Evolutionary conservation across 2,888 invertebrate genomes (phyloP), one percentile per base, ranked within the genome.

Genomic region (Chalcis sispes): DNA sequence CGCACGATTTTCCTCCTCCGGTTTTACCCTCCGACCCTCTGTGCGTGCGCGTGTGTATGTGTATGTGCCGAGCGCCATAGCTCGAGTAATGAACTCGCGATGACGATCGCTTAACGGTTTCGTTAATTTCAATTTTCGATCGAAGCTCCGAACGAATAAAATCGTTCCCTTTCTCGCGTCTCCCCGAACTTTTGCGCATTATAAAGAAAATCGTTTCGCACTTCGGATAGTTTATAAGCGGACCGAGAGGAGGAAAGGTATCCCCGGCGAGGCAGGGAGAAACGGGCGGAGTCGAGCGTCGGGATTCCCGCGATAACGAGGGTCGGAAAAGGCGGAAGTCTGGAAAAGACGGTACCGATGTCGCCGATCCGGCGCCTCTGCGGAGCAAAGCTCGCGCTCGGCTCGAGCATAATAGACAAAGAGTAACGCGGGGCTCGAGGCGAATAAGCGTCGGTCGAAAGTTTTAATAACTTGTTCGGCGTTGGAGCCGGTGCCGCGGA

Each of bases 351-450:
- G 29, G 15, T 29, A 46, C 46, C 42, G 56, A 69, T 56, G 32
- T 32, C 23, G 67, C 46, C 58, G 67, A 56, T 46, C 67, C 29
- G 13, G 46, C 20, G 18, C 15, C 8, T 27, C 25, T 20, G 56
- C n/a, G 46, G 56, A 46, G 15, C 15, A 8, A 13, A 42, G 42
- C 15, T 15, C 42, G 42, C 42, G n/a, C n/a, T n/a, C 42, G 42
- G 42, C 42, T 42, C 8, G 15, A 32, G 32, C n/a, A n/a, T n/a
- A n/a, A n/a, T n/a, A n/a, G n/a, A n/a, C n/a, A n/a, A n/a, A n/a
- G n/a, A n/a, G n/a, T n/a, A n/a, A n/a, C n/a, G n/a, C n/a, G n/a
- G n/a, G n/a, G n/a, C n/a, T n/a, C n/a, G 32, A 32, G 32, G 32
- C 3, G 8, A 5, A 32, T 5, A 32, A 32, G 8, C 5, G 8